Conservation (phyloP, 2,113 vertebrate species). For the Misgurnus anguillicaudatus region DNA sequence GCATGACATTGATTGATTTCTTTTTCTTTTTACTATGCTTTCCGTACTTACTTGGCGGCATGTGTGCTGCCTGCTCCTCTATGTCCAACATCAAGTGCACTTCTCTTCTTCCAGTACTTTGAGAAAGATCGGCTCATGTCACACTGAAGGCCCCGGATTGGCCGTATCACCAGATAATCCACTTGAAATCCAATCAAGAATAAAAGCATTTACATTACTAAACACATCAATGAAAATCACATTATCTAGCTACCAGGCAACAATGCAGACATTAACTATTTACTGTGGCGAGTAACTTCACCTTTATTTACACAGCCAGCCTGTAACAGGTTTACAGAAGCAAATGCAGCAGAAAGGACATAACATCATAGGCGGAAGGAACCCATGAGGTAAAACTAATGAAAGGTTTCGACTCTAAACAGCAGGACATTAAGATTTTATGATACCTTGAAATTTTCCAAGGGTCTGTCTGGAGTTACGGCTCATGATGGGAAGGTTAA, state of each 20-base stretch:
- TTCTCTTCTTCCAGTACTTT: constrained; percentile 92
- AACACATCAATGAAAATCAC: background rate
- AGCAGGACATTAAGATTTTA: background rate
- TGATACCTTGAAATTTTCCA: constrained; percentile 92
- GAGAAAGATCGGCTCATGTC: constrained; percentile 88
- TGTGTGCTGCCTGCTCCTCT: constrained; percentile 91
- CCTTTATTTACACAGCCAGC: constrained; percentile 5
- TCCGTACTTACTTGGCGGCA: constrained; percentile 78
- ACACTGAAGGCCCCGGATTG: constrained; percentile 81
- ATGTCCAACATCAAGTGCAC: constrained; percentile 89
- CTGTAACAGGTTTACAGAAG: constrained; percentile 2
- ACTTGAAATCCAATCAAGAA: constrained; percentile 72
- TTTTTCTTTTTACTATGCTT: no score
- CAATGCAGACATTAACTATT: background rate
- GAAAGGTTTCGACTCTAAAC: background rate
- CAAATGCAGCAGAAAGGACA: constrained; percentile 1
- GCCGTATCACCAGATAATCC: constrained; percentile 93
- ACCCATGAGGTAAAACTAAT: background rate
- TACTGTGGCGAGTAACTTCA: background rate
- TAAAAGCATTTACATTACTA: background rate
- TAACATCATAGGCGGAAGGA: background rate
- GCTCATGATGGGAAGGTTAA: constrained; percentile 93
- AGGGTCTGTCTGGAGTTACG: constrained; percentile 90
- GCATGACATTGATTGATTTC: no score
- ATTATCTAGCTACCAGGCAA: constrained; percentile 12